These are phyloP conservation scores for Zootermopsis nevadensis DNA, from an alignment of 2,888 invertebrate genomes.

Conservation along the genomic window DNA sequence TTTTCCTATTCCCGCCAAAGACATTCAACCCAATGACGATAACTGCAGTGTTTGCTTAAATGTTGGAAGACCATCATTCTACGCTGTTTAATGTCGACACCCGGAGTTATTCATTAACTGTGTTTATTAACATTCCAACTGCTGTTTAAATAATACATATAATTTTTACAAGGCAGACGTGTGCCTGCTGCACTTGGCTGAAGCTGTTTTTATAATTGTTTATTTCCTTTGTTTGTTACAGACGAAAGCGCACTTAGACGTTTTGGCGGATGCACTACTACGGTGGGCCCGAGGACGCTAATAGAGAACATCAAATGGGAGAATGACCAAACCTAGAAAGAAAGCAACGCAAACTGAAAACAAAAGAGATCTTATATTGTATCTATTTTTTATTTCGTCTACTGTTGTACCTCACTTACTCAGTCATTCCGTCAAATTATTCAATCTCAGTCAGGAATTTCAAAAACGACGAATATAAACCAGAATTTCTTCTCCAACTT, in stretches of 20 bases:
- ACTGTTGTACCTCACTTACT: slow-evolving; percentile 51
- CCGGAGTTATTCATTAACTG: too few species aligned
- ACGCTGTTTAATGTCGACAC: too few species aligned
- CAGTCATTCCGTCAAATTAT: slow-evolving; percentile 35
- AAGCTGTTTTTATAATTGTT: too few species aligned
- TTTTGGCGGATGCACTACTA: slow-evolving; percentile 91
- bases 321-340: slow-evolving; percentile 20
- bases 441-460: slow-evolving; percentile 34
- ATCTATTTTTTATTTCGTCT: slow-evolving; percentile 52
- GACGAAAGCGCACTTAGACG: slow-evolving; percentile 96
- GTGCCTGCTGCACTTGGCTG: too few species aligned
- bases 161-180: too few species aligned
- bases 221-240: slow-evolving; percentile 68
- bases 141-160: too few species aligned
- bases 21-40: too few species aligned
- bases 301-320: slow-evolving; percentile 55
- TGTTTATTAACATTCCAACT: too few species aligned
- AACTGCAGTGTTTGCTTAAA: too few species aligned
- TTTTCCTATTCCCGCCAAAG: too few species aligned
- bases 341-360: slow-evolving; percentile 31
- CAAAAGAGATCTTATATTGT: slow-evolving; percentile 48
- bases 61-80: too few species aligned
- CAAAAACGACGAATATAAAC: not conserved
- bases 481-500: slow-evolving; percentile 19
- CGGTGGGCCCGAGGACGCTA: slow-evolving; percentile 96